phyloP scores from a whole-genome alignment of 2,113 vertebrate species.

The Platysteira castanea region DNA sequence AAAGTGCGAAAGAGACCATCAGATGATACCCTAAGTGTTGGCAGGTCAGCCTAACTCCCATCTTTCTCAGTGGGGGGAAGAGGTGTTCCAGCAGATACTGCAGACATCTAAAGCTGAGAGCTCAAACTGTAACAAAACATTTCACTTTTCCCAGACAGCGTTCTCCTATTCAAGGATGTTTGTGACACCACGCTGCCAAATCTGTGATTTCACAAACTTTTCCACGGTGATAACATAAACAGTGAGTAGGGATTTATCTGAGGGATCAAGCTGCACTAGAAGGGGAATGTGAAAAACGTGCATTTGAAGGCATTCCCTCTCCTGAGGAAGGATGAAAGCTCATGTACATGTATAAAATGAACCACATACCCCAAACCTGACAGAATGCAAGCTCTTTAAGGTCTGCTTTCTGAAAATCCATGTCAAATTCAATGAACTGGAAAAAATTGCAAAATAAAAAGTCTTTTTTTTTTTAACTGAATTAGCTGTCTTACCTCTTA shows the following conservation, averaged over 20 bases:
- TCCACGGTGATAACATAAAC: slow-evolving; percentile 21
- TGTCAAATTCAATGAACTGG: neutral
- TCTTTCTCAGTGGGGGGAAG: rapidly evolving
- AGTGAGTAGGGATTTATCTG: slow-evolving; percentile 15
- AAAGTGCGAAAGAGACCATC: neutral
- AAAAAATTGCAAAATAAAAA: neutral
- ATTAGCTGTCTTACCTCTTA: neutral
- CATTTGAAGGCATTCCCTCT: neutral
- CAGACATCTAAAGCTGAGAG: neutral
- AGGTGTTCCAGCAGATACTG: neutral
- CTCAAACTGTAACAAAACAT: neutral
- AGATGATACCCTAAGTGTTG: rapidly evolving
- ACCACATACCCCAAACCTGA: neutral
- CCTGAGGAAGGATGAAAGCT: neutral
- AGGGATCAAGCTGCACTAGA: neutral
- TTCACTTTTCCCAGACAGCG: neutral
- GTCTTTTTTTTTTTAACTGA: neutral
- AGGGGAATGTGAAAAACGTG: neutral
- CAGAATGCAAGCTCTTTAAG: neutral
- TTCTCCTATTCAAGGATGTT: neutral
- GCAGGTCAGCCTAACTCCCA: neutral
- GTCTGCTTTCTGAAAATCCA: neutral
- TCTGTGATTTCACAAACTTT: slow-evolving; percentile 38
- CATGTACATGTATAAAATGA: neutral
- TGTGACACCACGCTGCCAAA: neutral